Evolutionary conservation across 2,888 invertebrate genomes (phyloP).

Genomic region (Agrilus biguttatus): DNA sequence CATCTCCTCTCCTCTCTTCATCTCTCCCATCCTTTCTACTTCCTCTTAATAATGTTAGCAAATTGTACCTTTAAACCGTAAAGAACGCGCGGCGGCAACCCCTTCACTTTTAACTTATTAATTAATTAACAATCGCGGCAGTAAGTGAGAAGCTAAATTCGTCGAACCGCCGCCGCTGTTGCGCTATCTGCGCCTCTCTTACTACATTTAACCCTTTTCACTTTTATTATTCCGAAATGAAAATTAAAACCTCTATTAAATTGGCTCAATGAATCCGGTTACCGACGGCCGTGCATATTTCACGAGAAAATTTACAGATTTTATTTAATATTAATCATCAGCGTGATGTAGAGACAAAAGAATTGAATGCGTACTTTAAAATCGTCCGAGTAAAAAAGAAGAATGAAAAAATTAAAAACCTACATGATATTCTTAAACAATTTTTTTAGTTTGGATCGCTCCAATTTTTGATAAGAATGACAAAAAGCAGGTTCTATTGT

Average conservation of each 20-base stretch:
- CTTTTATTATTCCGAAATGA: constrained; percentile 17
- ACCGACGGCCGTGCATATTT: not conserved
- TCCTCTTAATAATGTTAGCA: constrained; percentile 32
- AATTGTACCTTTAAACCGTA: constrained; percentile 31
- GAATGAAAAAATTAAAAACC: too few species aligned
- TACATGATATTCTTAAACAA: too few species aligned
- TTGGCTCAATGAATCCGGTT: constrained; percentile 22
- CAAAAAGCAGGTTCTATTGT: too few species aligned
- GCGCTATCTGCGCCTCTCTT: constrained; percentile 1
- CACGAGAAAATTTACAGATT: too few species aligned
- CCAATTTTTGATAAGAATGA: too few species aligned
- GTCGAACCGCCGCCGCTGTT: not conserved
- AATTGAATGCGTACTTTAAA: too few species aligned
- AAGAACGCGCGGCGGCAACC: constrained; percentile 24
- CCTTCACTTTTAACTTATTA: constrained; percentile 32
- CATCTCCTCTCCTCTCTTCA: constrained; percentile 4
- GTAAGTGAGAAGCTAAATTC: constrained; percentile 19
- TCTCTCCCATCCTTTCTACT: constrained; percentile 7
- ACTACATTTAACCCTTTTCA: too few species aligned
- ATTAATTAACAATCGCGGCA: constrained; percentile 34
- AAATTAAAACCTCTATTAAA: constrained; percentile 28
- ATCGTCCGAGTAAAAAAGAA: too few species aligned
- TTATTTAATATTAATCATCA: too few species aligned
- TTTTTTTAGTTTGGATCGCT: too few species aligned
- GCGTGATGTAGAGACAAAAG: too few species aligned